These are phyloP conservation scores for Siniperca chuatsi DNA, from an alignment of 2,113 vertebrate species.

Conservation along the genomic window DNA sequence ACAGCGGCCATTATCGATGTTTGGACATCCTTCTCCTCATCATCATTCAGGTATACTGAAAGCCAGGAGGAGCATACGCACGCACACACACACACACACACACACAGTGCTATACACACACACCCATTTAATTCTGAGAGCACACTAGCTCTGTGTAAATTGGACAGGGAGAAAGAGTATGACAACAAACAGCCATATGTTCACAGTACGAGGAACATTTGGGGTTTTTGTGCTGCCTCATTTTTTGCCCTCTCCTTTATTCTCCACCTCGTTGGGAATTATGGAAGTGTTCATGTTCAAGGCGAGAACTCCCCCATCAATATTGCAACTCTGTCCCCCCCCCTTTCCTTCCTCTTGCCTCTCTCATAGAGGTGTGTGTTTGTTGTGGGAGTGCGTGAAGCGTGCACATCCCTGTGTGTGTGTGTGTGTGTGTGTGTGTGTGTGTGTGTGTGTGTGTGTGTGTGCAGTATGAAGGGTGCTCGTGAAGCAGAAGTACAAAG, in stretches of 20 bases:
- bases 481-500: conserved; percentile 77
- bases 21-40: conserved; percentile 76
- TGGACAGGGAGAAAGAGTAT: conserved; percentile 76
- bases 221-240: conserved; percentile 73
- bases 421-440: conserved; percentile 34
- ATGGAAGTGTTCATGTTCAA: conserved; percentile 72
- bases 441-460: neutral
- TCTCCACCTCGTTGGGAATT: conserved; percentile 60
- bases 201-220: conserved; percentile 75
- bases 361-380: conserved; percentile 45
- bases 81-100: conserved; percentile 41
- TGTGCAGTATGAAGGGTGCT: conserved; percentile 60
- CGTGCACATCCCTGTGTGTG: conserved; percentile 15
- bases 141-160: conserved; percentile 77
- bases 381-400: conserved; percentile 31
- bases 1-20: conserved; percentile 74
- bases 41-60: conserved; percentile 79
- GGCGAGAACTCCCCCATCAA: conserved; percentile 61
- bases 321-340: conserved; percentile 21
- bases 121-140: conserved; percentile 66
- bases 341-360: neutral
- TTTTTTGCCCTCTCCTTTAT: conserved; percentile 67
- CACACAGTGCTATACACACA: conserved; percentile 36
- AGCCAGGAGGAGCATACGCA: conserved; percentile 60
- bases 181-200: conserved; percentile 84